A percentile compares a stretch with the other conserved stretches of the same genome.
phyloP scores from a whole-genome alignment of 1,140 invertebrate species.

The Saxidomus purpurata region DNA sequence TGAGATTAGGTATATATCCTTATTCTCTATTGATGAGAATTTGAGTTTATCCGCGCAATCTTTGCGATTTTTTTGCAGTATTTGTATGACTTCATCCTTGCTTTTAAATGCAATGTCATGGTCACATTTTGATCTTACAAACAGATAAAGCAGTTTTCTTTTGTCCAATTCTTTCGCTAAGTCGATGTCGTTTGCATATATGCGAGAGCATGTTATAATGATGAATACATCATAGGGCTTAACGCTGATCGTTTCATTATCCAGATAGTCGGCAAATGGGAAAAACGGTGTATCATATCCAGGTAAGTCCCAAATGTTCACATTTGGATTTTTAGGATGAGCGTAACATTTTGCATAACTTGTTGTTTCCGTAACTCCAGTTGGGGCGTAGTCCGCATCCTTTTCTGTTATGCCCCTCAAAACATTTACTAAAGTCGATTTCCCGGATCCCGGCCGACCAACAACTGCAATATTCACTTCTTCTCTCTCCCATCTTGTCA shows the following conservation, averaged over 20 bases:
- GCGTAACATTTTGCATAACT: background rate
- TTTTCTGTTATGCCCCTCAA: background rate
- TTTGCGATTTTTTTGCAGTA: background rate
- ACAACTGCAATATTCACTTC: slow-evolving; percentile 1
- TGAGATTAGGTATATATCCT: background rate
- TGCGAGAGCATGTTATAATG: background rate
- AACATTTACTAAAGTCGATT: slow-evolving; percentile 28
- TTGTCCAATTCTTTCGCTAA: background rate
- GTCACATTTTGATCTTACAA: background rate
- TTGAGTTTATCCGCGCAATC: background rate
- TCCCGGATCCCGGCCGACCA: background rate
- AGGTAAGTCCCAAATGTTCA: background rate
- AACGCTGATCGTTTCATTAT: background rate
- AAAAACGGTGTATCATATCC: slow-evolving; percentile 1
- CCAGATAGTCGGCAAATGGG: background rate
- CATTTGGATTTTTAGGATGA: background rate
- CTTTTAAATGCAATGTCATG: background rate
- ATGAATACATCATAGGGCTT: background rate
- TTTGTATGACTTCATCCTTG: background rate
- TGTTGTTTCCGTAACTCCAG: slow-evolving; percentile 4
- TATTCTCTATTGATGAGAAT: background rate
- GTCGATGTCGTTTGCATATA: background rate
- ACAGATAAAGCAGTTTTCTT: background rate
- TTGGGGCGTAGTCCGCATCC: background rate
- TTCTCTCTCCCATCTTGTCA: no score